A percentile compares a stretch with the other conserved stretches of the same genome.
These are phyloP conservation scores for Caenorhabditis latens DNA, from an alignment of 1,140 invertebrate genomes.

Conservation along the genomic window DNA sequence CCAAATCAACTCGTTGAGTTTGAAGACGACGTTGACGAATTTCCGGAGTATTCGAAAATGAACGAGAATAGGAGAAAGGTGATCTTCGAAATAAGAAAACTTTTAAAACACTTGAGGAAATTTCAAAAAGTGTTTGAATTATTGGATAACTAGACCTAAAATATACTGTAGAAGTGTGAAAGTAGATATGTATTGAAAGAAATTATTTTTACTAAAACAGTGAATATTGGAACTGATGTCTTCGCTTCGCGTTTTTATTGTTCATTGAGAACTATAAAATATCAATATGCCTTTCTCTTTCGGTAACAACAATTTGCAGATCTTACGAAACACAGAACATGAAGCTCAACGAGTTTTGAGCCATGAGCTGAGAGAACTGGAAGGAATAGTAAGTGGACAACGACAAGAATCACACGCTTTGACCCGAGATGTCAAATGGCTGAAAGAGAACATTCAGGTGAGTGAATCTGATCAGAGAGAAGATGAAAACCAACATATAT, in stretches of 20 bases:
- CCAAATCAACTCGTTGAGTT: neutral
- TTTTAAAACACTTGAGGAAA: too few species aligned
- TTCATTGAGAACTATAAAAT: neutral
- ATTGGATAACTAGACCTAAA: too few species aligned
- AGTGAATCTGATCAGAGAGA: neutral
- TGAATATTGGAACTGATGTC: neutral
- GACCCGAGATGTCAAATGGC: slow-evolving; percentile 1
- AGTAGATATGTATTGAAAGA: too few species aligned
- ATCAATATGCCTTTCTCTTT: neutral
- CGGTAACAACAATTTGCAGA: neutral
- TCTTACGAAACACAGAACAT: slow-evolving; percentile 1
- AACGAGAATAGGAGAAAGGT: slow-evolving; percentile 12
- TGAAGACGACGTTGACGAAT: slow-evolving; percentile 6
- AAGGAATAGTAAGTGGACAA: slow-evolving; percentile 14
- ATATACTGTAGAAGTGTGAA: too few species aligned
- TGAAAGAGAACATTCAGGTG: slow-evolving; percentile 43
- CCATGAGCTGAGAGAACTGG: neutral
- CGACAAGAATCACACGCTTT: slow-evolving; percentile 18
- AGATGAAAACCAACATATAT: neutral
- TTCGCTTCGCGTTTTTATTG: neutral
- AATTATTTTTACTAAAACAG: neutral
- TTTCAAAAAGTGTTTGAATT: too few species aligned
- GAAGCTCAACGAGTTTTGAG: neutral
- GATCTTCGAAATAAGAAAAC: too few species aligned
- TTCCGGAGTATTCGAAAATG: slow-evolving; percentile 25